These are phyloP conservation scores for Macrotis lagotis DNA, from an alignment of 2,113 vertebrate species.

Conservation along the genomic window DNA sequence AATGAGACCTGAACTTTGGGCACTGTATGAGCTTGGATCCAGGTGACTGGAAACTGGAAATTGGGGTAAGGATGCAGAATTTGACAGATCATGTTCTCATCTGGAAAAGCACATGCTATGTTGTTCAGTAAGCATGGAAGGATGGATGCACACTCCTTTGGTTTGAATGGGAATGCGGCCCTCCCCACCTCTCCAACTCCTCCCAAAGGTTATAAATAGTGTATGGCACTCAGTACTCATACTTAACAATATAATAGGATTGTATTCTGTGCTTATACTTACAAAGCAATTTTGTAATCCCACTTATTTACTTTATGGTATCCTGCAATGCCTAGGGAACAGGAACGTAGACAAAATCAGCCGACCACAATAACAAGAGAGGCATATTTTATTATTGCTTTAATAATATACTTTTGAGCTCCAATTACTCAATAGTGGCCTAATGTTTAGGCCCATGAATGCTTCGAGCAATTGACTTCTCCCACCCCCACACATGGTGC, in stretches of 20 bases:
- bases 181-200: conserved; percentile 43
- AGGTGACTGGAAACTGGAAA: neutral
- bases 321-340: conserved; percentile 62
- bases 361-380: conserved; percentile 65
- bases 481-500: neutral
- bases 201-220: conserved; percentile 58
- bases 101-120: conserved; percentile 30
- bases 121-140: conserved; percentile 42
- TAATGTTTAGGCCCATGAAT: conserved; percentile 52
- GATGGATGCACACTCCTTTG: conserved; percentile 46
- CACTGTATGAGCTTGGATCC: neutral
- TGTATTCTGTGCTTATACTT: conserved; percentile 63
- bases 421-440: conserved; percentile 63
- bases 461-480: conserved; percentile 58
- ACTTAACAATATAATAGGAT: conserved; percentile 55
- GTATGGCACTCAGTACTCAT: conserved; percentile 20
- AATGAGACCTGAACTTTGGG: neutral
- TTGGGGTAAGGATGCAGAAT: neutral
- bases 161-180: conserved; percentile 28
- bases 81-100: conserved; percentile 20
- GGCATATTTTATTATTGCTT: conserved; percentile 68
- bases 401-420: conserved; percentile 71
- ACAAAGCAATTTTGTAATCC: conserved; percentile 66
- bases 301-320: conserved; percentile 72
- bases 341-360: conserved; percentile 65